Conservation (phyloP, 2,797 vertebrate genomes). For the Enteromius viviparus region DNA sequence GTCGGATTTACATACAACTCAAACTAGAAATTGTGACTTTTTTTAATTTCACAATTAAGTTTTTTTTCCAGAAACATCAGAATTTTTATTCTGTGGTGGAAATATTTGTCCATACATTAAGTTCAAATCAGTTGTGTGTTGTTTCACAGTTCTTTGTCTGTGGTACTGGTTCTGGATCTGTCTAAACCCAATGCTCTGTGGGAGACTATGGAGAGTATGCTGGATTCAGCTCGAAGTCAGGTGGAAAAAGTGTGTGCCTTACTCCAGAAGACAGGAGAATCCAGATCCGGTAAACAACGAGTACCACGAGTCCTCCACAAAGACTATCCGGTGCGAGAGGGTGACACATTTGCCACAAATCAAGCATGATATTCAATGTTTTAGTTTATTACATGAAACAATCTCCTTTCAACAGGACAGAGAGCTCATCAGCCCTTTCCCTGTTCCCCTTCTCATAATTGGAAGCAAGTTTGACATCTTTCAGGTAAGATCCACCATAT, state of each 20-base stretch:
- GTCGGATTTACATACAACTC: not conserved
- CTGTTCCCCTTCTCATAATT: conserved; percentile 90
- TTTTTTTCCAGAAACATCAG: not conserved
- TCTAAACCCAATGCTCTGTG: conserved; percentile 89
- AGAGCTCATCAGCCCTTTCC: conserved; percentile 91
- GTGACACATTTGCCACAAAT: not conserved
- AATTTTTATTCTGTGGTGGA: not conserved
- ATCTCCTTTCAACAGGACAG: conserved; percentile 82
- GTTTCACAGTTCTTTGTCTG: conserved; percentile 82
- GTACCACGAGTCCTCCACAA: conserved; percentile 78
- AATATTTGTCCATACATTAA: not conserved
- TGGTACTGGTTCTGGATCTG: conserved; percentile 90
- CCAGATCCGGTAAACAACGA: conserved; percentile 76
- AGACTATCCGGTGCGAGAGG: conserved; percentile 85
- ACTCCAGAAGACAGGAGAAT: conserved; percentile 75
- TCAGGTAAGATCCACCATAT: conserved; percentile 78
- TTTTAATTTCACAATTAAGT: too few species aligned
- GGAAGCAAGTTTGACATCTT: conserved; percentile 97
- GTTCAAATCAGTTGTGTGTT: not conserved
- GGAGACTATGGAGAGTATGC: conserved; percentile 87
- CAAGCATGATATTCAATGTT: conserved; percentile 25
- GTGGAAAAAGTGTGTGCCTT: conserved; percentile 79
- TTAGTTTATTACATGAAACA: conserved; percentile 1
- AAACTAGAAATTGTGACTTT: too few species aligned
- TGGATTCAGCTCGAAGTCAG: conserved; percentile 81